These are phyloP conservation scores for Pachyuromys duprasi DNA, from an alignment of 2,797 vertebrate genomes.

Conservation along the genomic window DNA sequence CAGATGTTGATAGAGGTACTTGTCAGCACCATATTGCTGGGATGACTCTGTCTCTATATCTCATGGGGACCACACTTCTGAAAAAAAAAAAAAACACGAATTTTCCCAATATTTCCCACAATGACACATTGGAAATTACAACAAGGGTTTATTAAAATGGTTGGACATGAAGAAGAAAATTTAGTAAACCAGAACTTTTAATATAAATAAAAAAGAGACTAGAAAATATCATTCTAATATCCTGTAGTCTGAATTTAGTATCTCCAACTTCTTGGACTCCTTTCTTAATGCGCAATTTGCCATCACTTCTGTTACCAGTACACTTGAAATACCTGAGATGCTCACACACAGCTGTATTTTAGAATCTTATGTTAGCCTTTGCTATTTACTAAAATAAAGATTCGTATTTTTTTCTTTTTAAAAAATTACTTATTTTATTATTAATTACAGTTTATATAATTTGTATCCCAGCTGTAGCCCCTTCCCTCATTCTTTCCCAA, in stretches of 20 bases:
- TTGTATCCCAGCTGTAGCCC: too few relatives aligned
- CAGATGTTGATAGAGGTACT: neutral
- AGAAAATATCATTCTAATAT: neutral
- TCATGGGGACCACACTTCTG: neutral
- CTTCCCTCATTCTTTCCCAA: too few relatives aligned
- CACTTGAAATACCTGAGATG: neutral
- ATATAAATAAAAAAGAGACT: neutral
- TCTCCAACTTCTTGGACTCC: neutral
- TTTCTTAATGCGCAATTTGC: neutral
- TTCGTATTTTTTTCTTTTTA: too few relatives aligned
- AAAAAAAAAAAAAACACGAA: neutral
- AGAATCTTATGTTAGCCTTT: neutral
- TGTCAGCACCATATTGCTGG: neutral
- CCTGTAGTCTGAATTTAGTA: neutral
- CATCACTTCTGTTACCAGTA: neutral
- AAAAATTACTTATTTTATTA: too few relatives aligned
- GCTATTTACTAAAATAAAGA: neutral
- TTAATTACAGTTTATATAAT: too few relatives aligned
- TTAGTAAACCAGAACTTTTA: neutral
- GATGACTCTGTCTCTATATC: neutral
- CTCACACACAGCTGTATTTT: neutral
- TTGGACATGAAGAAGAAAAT: neutral
- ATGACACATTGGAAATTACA: neutral
- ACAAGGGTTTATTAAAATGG: neutral
- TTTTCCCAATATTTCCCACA: neutral